Evolutionary conservation across 2,888 invertebrate species (phyloP), one percentile per base, ranked within the genome.

Genomic region (Dione juno): DNA sequence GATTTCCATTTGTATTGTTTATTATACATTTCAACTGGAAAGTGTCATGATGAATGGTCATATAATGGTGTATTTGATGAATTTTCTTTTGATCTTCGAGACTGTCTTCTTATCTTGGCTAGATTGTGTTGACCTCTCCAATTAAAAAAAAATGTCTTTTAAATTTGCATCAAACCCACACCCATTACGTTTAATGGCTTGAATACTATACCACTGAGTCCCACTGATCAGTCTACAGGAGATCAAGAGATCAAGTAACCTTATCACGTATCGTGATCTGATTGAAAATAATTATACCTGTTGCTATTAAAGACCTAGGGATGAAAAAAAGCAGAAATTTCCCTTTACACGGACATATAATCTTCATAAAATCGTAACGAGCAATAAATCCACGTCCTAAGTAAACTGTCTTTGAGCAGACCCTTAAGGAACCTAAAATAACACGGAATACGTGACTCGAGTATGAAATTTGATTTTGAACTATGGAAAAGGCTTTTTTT

Each of bases 361-460:
- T 63, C 68, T 68, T 68, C 68, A 68, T 37, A 58, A 68, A 68
- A 68, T 65, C 61, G 53, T 14, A 37, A 40, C 72, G 43, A 19
- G 37, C 70, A 59, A 67, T 72, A 72, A 72, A 72, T 70, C 64
- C 54, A n/a, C 48, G 67, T 67, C 72, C 72, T 72, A 72, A 72
- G 53, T 65, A 72, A 72, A 72, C 72, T 65, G 53, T 41, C 64
- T 59, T 72, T 67, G 67, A 65, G 69, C 48, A 65, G 67, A 52
- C 67, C 65, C 70, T 72, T 65, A 70, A 72, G 70, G 59, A 72
- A 70, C 72, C 73, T 73, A 71, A 73, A 73, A 73, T 71, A 73
- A 69, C 73, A 73, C 63, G 58, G 41, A 41, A 28, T 14, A 58
- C 71, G 71, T 69, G 73, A 69, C 66, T 41, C 21, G 58, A 48